Conservation (phyloP, 2,797 vertebrate species). For the Periophthalmus magnuspinnatus region DNA sequence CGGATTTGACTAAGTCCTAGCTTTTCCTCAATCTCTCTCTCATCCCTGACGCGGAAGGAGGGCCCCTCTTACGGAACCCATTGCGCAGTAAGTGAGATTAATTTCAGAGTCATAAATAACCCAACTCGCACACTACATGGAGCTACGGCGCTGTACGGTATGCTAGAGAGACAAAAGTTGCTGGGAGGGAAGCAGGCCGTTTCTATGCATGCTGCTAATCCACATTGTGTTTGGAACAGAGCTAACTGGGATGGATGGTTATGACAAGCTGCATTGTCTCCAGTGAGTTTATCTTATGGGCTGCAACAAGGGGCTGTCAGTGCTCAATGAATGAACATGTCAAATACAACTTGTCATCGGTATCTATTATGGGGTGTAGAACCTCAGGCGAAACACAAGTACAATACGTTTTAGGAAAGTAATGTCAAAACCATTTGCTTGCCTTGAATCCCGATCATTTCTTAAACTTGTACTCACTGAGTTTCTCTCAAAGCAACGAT, state of each 20-base stretch:
- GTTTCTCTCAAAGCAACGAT: neutral
- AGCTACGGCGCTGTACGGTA: slow-evolving; percentile 34
- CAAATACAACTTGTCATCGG: slow-evolving; percentile 46
- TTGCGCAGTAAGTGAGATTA: slow-evolving; percentile 79
- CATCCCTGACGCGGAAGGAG: slow-evolving; percentile 73
- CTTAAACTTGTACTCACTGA: neutral
- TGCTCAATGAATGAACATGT: slow-evolving; percentile 48
- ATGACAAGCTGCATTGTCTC: slow-evolving; percentile 55
- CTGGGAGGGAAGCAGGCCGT: slow-evolving; percentile 56
- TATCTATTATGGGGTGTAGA: slow-evolving; percentile 36
- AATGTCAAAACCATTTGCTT: slow-evolving; percentile 25
- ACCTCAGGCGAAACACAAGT: slow-evolving; percentile 15
- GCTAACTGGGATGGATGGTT: slow-evolving; percentile 44
- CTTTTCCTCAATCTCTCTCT: slow-evolving; percentile 64
- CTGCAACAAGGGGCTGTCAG: slow-evolving; percentile 40
- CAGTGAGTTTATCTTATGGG: slow-evolving; percentile 35
- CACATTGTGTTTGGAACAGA: slow-evolving; percentile 61
- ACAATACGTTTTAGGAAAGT: slow-evolving; percentile 24
- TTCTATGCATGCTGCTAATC: slow-evolving; percentile 64
- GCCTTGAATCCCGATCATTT: neutral
- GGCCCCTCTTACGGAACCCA: slow-evolving; percentile 71
- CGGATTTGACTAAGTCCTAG: slow-evolving; percentile 84
- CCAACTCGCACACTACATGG: slow-evolving; percentile 65
- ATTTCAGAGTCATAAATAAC: slow-evolving; percentile 84
- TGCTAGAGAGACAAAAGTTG: slow-evolving; percentile 61